Percentiles rank a stretch among this genome's conserved stretches.
Conservation (phyloP, 2,888 invertebrate genomes). For the Galerucella nymphaeae region DNA sequence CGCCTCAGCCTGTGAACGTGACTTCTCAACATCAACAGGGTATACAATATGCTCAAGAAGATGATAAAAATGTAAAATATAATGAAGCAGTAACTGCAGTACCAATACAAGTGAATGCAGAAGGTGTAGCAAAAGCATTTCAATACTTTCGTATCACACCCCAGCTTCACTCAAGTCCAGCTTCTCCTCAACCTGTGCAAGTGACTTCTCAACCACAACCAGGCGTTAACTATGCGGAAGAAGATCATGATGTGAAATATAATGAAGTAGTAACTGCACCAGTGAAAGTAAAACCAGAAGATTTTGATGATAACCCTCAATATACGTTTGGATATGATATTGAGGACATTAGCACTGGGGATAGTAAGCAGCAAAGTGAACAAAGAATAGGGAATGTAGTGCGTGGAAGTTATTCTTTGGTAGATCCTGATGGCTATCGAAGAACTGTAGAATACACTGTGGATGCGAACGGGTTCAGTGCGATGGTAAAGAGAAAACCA, state of each 20-base stretch:
- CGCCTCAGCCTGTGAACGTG: neutral
- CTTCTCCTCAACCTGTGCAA: neutral
- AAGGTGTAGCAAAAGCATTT: neutral
- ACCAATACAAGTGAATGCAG: neutral
- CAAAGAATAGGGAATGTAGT: conserved; percentile 69
- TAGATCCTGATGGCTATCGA: conserved; percentile 68
- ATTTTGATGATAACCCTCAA: conserved; percentile 68
- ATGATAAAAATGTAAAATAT: neutral
- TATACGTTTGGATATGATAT: conserved; percentile 70
- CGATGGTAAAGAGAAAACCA: conserved; percentile 73
- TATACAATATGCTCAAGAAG: too few species aligned
- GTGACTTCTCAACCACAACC: neutral
- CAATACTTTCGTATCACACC: neutral
- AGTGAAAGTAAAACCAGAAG: neutral
- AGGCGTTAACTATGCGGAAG: neutral
- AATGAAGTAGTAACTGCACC: neutral
- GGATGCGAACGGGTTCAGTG: conserved; percentile 73
- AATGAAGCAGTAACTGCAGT: neutral
- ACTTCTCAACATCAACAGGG: neutral
- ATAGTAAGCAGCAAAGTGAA: conserved; percentile 58
- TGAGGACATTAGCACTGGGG: conserved; percentile 68
- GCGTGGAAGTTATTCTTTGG: conserved; percentile 68
- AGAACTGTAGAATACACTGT: conserved; percentile 70
- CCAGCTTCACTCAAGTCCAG: conserved; percentile 4
- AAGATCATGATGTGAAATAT: neutral